A percentile compares a stretch with the other conserved stretches of the same genome.
Evolutionary conservation across 2,113 vertebrate species (phyloP).

Genomic region (Entelurus aequoreus): DNA sequence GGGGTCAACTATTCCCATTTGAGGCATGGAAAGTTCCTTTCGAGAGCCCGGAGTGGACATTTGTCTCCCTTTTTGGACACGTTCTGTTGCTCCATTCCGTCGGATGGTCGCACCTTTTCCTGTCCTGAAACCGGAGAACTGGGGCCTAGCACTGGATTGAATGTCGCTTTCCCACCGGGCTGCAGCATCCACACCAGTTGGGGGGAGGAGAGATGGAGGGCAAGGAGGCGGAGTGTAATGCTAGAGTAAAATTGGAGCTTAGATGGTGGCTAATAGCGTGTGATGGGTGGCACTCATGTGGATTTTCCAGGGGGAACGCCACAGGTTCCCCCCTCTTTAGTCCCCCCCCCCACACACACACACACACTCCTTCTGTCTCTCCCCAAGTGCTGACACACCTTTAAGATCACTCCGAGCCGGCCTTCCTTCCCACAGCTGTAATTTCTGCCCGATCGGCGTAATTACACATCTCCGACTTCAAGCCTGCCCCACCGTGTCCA

Average conservation of each 20-base stretch:
- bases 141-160: constrained; percentile 75
- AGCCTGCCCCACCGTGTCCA: constrained; percentile 39
- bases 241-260: constrained; percentile 85
- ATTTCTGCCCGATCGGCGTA: constrained; percentile 75
- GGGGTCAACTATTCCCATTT: constrained; percentile 51
- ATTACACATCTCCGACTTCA: constrained; percentile 66
- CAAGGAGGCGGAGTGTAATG: constrained; percentile 72
- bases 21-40: constrained; percentile 52
- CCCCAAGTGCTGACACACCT: constrained; percentile 69
- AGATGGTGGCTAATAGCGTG: constrained; percentile 81
- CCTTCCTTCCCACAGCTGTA: constrained; percentile 67
- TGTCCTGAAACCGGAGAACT: constrained; percentile 77
- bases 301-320: constrained; percentile 73
- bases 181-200: constrained; percentile 73
- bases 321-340: constrained; percentile 39
- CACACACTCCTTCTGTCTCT: too few species aligned
- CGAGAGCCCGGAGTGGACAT: constrained; percentile 58
- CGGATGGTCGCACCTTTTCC: constrained; percentile 45
- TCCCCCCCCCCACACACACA: too few species aligned
- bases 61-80: constrained; percentile 42
- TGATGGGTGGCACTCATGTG: constrained; percentile 74
- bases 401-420: constrained; percentile 67
- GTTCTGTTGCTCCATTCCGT: constrained; percentile 49
- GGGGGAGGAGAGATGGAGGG: constrained; percentile 51
- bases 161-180: constrained; percentile 89